These are phyloP conservation scores for Scaptomyza polygonia DNA, from an alignment of 2,888 invertebrate genomes.

Conservation along the genomic window DNA sequence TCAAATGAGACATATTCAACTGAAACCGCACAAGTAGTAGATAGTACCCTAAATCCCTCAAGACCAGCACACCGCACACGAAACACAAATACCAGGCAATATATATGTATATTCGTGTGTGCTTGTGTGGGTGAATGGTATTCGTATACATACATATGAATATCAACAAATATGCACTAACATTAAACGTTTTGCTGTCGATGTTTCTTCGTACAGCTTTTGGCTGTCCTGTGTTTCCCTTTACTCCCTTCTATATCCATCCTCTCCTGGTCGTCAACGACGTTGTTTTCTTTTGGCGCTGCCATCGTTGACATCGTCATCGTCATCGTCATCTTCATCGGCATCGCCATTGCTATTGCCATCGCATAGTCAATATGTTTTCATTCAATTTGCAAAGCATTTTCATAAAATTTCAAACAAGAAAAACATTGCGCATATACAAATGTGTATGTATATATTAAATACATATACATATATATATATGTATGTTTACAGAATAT, in stretches of 20 bases:
- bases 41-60: slow-evolving; percentile 32
- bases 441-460: slow-evolving; percentile 44
- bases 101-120: slow-evolving; percentile 30
- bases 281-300: slow-evolving; percentile 69
- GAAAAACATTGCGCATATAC: slow-evolving; percentile 76
- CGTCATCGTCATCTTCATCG: slow-evolving; percentile 28
- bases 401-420: slow-evolving; percentile 80
- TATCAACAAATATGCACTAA: slow-evolving; percentile 65
- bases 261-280: slow-evolving; percentile 54
- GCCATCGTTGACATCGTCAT: slow-evolving; percentile 61
- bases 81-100: slow-evolving; percentile 65
- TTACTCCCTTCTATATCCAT: background rate
- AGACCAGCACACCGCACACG: slow-evolving; percentile 36
- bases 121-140: slow-evolving; percentile 13
- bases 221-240: slow-evolving; percentile 5
- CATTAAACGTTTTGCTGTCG: slow-evolving; percentile 74
- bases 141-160: slow-evolving; percentile 32
- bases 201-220: slow-evolving; percentile 22
- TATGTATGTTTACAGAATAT: slow-evolving; percentile 7
- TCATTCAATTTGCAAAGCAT: slow-evolving; percentile 81
- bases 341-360: slow-evolving; percentile 45
- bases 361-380: slow-evolving; percentile 81
- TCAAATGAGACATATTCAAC: slow-evolving; percentile 75
- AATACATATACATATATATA: slow-evolving; percentile 8
- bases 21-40: slow-evolving; percentile 50